These are phyloP conservation scores for Malacosoma neustria DNA, from an alignment of 2,888 invertebrate genomes.

Conservation along the genomic window DNA sequence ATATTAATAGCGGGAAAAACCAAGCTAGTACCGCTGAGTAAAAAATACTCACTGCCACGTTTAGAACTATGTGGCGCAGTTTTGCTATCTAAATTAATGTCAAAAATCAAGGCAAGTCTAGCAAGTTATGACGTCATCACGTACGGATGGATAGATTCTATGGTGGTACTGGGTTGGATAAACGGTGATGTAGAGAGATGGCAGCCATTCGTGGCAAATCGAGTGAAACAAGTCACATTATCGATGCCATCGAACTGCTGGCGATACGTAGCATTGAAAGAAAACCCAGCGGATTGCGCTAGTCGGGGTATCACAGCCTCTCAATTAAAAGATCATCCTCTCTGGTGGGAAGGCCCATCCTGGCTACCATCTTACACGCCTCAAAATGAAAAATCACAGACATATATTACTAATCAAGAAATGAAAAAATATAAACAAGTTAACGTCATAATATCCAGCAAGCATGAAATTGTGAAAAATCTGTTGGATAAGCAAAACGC, in stretches of 20 bases:
- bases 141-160: slow-evolving; percentile 21
- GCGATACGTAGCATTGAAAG: slow-evolving; percentile 9
- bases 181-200: slow-evolving; percentile 15
- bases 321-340: slow-evolving; percentile 7
- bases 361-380: neutral
- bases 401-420: too few species aligned
- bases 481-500: too few species aligned
- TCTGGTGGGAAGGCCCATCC: slow-evolving; percentile 18
- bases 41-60: slow-evolving; percentile 14
- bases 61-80: slow-evolving; percentile 17
- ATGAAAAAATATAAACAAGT: too few species aligned
- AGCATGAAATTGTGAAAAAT: too few species aligned
- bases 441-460: too few species aligned
- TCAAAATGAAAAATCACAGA: too few species aligned
- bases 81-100: slow-evolving; percentile 8
- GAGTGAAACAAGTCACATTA: slow-evolving; percentile 9
- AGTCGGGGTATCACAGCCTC: slow-evolving; percentile 12
- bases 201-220: slow-evolving; percentile 17
- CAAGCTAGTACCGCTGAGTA: slow-evolving; percentile 16
- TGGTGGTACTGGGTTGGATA: slow-evolving; percentile 18
- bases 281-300: slow-evolving; percentile 17
- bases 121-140: slow-evolving; percentile 2
- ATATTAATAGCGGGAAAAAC: slow-evolving; percentile 9
- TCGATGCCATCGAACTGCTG: slow-evolving; percentile 4
- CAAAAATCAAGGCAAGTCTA: slow-evolving; percentile 2